Evolutionary conservation across 2,113 vertebrate species (phyloP).

Genomic region (Scalopus aquaticus): DNA sequence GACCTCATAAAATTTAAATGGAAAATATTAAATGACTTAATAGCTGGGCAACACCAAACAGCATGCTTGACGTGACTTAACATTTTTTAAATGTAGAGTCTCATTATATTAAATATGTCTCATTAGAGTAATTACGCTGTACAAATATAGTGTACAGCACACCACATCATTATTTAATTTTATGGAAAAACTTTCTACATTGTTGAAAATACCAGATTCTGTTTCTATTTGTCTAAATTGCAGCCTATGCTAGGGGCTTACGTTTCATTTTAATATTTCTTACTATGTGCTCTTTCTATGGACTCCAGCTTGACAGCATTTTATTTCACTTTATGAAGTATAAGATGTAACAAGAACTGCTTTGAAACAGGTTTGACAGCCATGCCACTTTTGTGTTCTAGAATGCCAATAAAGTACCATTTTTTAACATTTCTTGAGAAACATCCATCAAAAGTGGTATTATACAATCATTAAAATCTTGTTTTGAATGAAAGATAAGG

Average conservation of each 20-base stretch:
- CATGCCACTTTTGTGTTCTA: background rate
- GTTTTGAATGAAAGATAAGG: slow-evolving; percentile 40
- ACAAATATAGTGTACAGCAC: slow-evolving; percentile 55
- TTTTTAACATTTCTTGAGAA: slow-evolving; percentile 36
- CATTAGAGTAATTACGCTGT: slow-evolving; percentile 71
- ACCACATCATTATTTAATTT: slow-evolving; percentile 76
- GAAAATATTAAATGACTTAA: slow-evolving; percentile 63
- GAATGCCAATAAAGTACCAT: slow-evolving; percentile 9
- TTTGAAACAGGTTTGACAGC: slow-evolving; percentile 24
- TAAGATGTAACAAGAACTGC: slow-evolving; percentile 50
- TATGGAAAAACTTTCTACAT: slow-evolving; percentile 63
- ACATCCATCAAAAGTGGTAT: background rate
- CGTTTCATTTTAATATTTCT: slow-evolving; percentile 48
- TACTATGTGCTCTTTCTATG: slow-evolving; percentile 49
- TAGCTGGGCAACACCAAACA: slow-evolving; percentile 51
- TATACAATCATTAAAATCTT: slow-evolving; percentile 28
- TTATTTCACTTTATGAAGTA: slow-evolving; percentile 6
- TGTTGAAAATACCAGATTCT: slow-evolving; percentile 48
- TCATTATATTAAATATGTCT: slow-evolving; percentile 74
- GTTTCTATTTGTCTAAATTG: slow-evolving; percentile 63
- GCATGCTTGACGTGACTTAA: slow-evolving; percentile 50
- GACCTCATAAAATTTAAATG: slow-evolving; percentile 53
- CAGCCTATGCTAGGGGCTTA: slow-evolving; percentile 50
- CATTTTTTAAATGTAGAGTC: slow-evolving; percentile 54
- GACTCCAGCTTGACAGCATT: background rate